Conservation (phyloP, 2,888 invertebrate species). For the Asteroscopus sphinx region DNA sequence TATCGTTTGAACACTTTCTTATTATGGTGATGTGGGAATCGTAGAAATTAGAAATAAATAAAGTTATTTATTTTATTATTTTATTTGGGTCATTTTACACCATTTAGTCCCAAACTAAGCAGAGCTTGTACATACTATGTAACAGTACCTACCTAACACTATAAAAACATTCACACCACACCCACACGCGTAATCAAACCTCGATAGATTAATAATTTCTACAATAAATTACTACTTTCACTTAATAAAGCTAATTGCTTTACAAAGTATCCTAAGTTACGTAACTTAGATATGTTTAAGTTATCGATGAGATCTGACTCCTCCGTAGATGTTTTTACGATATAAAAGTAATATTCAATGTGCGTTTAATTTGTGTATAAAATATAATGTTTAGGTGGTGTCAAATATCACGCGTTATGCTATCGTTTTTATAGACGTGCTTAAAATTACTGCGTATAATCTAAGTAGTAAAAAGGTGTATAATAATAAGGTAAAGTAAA, state of each 20-base stretch:
- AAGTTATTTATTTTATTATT: too few relatives aligned
- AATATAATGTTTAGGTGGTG: constrained; percentile 1
- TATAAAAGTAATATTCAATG: constrained; percentile 2
- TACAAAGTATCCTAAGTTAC: constrained; percentile 40
- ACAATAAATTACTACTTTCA: constrained; percentile 56
- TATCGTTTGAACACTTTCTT: constrained; percentile 43
- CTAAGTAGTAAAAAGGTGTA: too few relatives aligned
- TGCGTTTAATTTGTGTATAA: constrained; percentile 14
- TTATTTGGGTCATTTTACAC: too few relatives aligned
- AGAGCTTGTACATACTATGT: too few relatives aligned
- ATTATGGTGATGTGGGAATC: constrained; percentile 22
- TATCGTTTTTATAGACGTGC: constrained; percentile 4
- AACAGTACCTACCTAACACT: too few relatives aligned
- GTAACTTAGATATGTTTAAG: constrained; percentile 41
- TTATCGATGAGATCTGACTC: constrained; percentile 40
- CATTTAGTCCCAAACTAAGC: too few relatives aligned
- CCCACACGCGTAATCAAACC: constrained; percentile 31
- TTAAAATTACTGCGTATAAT: too few relatives aligned
- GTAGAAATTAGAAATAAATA: constrained; percentile 24
- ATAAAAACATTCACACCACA: constrained; percentile 21
- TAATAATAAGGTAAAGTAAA: too few relatives aligned
- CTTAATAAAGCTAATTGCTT: constrained; percentile 50
- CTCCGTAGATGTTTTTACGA: constrained; percentile 17
- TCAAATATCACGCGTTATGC: background rate
- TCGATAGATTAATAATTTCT: constrained; percentile 42